Evolutionary conservation across 2,113 vertebrate genomes (phyloP).

Genomic region (Paralichthys olivaceus): DNA sequence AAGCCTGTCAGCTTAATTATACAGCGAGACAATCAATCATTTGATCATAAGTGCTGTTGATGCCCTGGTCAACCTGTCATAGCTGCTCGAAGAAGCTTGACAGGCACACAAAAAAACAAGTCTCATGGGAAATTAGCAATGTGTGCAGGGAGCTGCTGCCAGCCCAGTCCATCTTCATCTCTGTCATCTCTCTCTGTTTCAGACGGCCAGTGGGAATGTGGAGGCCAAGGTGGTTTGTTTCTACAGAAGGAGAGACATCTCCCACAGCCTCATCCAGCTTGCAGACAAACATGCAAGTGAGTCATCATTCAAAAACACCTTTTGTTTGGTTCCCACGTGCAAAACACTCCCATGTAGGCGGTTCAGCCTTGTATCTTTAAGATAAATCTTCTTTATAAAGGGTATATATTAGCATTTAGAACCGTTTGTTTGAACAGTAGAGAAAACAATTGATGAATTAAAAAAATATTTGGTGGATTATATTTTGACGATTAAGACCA

Average conservation of each 20-base stretch:
- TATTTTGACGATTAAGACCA: too few relatives aligned
- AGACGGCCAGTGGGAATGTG: slow-evolving; percentile 97
- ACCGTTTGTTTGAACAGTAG: not conserved
- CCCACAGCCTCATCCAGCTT: slow-evolving; percentile 97
- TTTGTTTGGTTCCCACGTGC: not conserved
- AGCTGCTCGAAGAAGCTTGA: slow-evolving; percentile 38
- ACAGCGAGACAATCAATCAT: slow-evolving; percentile 57
- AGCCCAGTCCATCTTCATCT: not conserved
- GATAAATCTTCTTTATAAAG: not conserved
- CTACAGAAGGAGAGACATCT: slow-evolving; percentile 97
- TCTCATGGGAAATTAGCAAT: slow-evolving; percentile 66
- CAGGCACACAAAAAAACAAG: slow-evolving; percentile 35
- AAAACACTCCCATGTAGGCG: not conserved
- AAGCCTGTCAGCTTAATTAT: slow-evolving; percentile 58
- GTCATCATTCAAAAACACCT: slow-evolving; percentile 33
- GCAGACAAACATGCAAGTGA: slow-evolving; percentile 98
- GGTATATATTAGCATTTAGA: not conserved
- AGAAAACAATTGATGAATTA: not conserved
- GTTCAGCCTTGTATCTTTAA: not conserved
- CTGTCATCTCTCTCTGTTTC: slow-evolving; percentile 68
- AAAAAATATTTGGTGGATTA: not conserved
- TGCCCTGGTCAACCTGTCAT: slow-evolving; percentile 52
- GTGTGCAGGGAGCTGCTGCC: not conserved
- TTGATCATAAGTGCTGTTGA: slow-evolving; percentile 30
- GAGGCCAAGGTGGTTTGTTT: slow-evolving; percentile 99